These are phyloP conservation scores for Todus mexicanus DNA, from an alignment of 2,797 vertebrate genomes.

Conservation along the genomic window DNA sequence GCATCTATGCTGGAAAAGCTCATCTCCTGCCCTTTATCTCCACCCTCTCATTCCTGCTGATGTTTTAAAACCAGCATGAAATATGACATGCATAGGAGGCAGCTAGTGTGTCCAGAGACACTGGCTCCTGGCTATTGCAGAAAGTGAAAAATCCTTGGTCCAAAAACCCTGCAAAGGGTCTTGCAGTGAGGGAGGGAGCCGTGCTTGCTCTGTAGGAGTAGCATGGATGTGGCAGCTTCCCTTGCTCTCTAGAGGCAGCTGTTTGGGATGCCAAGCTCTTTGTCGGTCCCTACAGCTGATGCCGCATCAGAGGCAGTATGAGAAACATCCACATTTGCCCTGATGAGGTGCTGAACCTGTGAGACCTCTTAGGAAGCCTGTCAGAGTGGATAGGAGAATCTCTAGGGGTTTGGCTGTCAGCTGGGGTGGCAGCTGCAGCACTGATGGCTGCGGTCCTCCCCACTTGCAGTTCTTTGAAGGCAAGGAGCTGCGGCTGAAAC, in stretches of 20 bases:
- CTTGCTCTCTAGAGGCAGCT: not conserved
- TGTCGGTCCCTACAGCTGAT: not conserved
- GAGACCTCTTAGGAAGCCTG: not conserved
- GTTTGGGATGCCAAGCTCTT: not conserved
- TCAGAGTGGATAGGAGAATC: not conserved
- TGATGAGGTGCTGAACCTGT: not conserved
- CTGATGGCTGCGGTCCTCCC: not conserved
- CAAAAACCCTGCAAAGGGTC: not conserved
- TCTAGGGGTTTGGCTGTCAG: not conserved
- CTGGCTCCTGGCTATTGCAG: not conserved
- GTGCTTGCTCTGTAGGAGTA: not conserved
- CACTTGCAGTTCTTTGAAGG: slow-evolving; percentile 92
- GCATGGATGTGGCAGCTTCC: not conserved
- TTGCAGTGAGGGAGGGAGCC: not conserved
- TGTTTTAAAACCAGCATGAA: not conserved
- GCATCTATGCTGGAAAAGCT: not conserved
- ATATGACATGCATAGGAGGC: not conserved
- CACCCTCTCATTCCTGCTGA: not conserved
- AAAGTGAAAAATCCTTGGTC: not conserved
- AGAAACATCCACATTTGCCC: not conserved
- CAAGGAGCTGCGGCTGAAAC: slow-evolving; percentile 95
- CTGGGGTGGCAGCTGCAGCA: not conserved
- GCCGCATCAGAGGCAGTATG: not conserved
- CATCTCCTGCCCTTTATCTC: not conserved
- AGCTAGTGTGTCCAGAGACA: not conserved